phyloP scores from a whole-genome alignment of 2,797 vertebrate species.

The Halcyon smyrnensis region DNA sequence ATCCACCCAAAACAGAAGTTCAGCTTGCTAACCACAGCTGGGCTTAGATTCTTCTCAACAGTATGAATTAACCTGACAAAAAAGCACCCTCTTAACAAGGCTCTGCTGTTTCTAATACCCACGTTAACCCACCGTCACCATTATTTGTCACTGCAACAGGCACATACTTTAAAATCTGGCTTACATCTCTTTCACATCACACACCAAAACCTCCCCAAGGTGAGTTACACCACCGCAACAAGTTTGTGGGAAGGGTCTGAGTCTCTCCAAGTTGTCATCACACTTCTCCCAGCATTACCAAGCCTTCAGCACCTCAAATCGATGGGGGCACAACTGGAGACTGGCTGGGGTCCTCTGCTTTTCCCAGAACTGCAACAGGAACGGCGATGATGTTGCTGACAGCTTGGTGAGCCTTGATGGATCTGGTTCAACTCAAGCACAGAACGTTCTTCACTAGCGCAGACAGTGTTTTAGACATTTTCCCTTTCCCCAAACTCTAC shows the following conservation, averaged over 20 bases:
- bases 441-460: rapidly evolving
- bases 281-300: neutral
- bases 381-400: rapidly evolving
- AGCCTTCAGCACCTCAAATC: rapidly evolving
- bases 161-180: neutral
- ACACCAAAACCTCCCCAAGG: neutral
- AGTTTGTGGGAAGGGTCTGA: neutral
- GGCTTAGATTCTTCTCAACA: neutral
- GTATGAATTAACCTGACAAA: neutral
- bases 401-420: neutral
- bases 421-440: neutral
- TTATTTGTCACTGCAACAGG: neutral
- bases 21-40: neutral
- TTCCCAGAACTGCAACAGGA: neutral
- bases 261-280: neutral
- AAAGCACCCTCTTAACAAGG: neutral
- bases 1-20: too few species aligned
- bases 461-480: neutral
- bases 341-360: neutral
- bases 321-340: neutral
- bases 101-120: neutral
- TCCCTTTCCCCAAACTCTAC: neutral
- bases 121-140: neutral
- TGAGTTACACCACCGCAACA: rapidly evolving
- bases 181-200: neutral